These are phyloP conservation scores for Coenonympha arcania DNA, from an alignment of 2,888 invertebrate genomes.

Conservation along the genomic window DNA sequence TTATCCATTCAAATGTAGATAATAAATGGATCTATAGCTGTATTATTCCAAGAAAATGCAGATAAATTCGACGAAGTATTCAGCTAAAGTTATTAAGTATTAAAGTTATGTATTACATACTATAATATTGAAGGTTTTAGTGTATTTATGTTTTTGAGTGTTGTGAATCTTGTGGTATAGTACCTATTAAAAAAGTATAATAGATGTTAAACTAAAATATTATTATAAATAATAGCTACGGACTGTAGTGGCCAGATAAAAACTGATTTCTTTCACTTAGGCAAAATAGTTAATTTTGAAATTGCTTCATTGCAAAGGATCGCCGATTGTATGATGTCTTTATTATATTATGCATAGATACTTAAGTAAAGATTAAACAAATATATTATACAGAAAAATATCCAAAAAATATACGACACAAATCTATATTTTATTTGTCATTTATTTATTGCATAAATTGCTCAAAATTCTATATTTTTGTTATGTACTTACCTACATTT, in stretches of 20 bases:
- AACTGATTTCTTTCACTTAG: no score
- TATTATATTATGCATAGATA: neutral
- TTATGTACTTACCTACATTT: constrained; percentile 2
- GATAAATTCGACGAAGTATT: no score
- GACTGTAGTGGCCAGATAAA: no score
- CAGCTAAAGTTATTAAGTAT: no score
- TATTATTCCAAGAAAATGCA: no score
- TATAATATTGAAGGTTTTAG: neutral
- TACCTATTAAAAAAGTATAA: no score
- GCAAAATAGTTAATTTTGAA: neutral
- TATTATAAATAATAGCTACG: no score
- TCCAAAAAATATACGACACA: neutral
- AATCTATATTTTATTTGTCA: constrained; percentile 1
- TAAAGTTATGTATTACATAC: neutral
- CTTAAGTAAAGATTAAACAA: neutral
- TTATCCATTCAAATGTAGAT: no score
- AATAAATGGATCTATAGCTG: no score
- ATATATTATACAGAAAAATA: neutral
- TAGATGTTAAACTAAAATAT: no score
- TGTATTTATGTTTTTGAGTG: neutral
- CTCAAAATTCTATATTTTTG: constrained; percentile 18
- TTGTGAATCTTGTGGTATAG: constrained; percentile 1
- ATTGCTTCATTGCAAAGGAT: neutral
- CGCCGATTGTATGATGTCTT: neutral
- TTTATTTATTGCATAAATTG: constrained; percentile 2